Evolutionary conservation across 2,888 invertebrate species (phyloP).

Genomic region (Andrena minutula): DNA sequence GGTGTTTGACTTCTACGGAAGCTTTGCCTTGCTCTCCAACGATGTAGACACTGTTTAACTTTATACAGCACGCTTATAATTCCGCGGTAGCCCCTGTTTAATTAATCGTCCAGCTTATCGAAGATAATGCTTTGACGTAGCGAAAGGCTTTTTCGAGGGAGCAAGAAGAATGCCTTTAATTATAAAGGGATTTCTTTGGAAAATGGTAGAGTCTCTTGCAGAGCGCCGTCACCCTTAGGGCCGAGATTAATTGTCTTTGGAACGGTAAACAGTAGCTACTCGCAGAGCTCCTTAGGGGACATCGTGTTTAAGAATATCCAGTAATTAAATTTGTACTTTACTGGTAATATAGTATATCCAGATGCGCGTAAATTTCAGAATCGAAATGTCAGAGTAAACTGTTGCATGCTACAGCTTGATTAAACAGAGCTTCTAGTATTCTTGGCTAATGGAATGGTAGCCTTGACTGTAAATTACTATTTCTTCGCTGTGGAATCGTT

Average conservation of each 20-base stretch:
- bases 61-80: slow-evolving; percentile 30
- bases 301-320: not conserved
- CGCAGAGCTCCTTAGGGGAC: no score
- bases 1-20: slow-evolving; percentile 17
- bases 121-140: slow-evolving; percentile 36
- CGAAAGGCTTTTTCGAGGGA: slow-evolving; percentile 2
- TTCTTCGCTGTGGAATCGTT: not conserved
- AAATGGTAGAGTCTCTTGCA: not conserved
- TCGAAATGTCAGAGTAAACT: no score
- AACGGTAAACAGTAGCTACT: slow-evolving; percentile 7
- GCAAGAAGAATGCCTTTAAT: slow-evolving; percentile 47
- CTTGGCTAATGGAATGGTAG: not conserved
- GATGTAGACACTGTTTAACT: slow-evolving; percentile 35
- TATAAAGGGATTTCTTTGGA: slow-evolving; percentile 36
- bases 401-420: not conserved
- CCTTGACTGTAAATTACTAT: not conserved
- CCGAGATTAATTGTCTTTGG: slow-evolving; percentile 29
- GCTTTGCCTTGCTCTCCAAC: slow-evolving; percentile 35
- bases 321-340: not conserved
- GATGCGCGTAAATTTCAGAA: not conserved
- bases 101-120: slow-evolving; percentile 54
- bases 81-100: slow-evolving; percentile 38
- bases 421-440: not conserved
- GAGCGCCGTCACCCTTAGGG: not conserved
- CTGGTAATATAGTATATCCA: not conserved